Percentiles rank a stretch among this genome's conserved stretches.
Conservation (phyloP, 2,888 invertebrate genomes). For the Subacronicta megacephala region DNA sequence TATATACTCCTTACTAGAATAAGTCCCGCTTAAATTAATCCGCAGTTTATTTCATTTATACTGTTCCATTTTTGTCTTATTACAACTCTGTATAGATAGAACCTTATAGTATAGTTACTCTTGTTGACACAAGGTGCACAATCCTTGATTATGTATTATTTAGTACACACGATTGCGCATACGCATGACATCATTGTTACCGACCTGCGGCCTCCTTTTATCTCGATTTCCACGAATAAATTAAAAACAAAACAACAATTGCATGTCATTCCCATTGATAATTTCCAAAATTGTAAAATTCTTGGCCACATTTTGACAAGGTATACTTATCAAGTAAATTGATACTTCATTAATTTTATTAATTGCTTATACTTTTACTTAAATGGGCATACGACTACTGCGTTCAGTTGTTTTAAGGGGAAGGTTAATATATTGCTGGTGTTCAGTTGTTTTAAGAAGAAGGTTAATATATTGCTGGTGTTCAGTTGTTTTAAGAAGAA, state of each 20-base stretch:
- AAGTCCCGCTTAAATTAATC: too few relatives aligned
- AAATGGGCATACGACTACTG: slow-evolving; percentile 6
- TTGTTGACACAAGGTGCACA: too few relatives aligned
- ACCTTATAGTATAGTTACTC: too few relatives aligned
- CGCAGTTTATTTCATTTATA: too few relatives aligned
- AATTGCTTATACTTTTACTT: slow-evolving; percentile 4
- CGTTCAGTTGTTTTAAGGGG: background rate
- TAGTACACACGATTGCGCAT: slow-evolving; percentile 22
- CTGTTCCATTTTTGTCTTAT: too few relatives aligned
- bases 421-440: too few relatives aligned
- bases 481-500: too few relatives aligned
- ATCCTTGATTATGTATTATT: background rate
- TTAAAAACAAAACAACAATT: slow-evolving; percentile 22
- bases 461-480: too few relatives aligned
- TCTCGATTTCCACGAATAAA: slow-evolving; percentile 46
- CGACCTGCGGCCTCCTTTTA: slow-evolving; percentile 7
- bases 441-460: too few relatives aligned
- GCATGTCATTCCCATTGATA: slow-evolving; percentile 30
- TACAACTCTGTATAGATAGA: too few relatives aligned
- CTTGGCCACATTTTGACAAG: slow-evolving; percentile 15
- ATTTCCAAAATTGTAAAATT: slow-evolving; percentile 24
- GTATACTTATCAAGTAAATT: background rate
- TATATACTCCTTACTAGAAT: too few relatives aligned
- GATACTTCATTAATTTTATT: slow-evolving; percentile 18
- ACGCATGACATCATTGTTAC: slow-evolving; percentile 30